Evolutionary conservation across 2,113 vertebrate genomes (phyloP).

Genomic region (Myodes glareolus): DNA sequence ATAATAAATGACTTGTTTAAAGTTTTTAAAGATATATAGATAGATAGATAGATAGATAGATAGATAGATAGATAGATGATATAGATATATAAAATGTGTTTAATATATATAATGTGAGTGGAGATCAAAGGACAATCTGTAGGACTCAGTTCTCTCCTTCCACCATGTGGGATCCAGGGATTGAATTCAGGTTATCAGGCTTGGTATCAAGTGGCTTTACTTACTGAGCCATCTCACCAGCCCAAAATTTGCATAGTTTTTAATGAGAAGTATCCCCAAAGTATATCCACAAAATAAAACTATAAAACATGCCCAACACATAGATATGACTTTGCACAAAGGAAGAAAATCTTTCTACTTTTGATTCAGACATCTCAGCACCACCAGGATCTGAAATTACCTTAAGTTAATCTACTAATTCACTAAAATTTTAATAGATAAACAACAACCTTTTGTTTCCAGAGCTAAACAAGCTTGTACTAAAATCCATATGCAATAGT

Average conservation of each 20-base stretch:
- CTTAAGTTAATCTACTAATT: not conserved
- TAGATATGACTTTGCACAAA: not conserved
- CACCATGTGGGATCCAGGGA: not conserved
- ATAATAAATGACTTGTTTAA: constrained; percentile 5
- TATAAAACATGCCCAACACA: not conserved
- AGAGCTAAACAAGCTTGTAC: not conserved
- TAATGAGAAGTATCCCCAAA: constrained; percentile 3
- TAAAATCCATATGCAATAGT: not conserved
- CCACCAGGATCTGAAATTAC: not conserved
- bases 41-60: too few species aligned
- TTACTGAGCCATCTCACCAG: not conserved
- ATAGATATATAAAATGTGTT: too few species aligned
- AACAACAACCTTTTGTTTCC: not conserved
- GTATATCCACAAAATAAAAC: constrained; percentile 1
- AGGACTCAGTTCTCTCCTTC: not conserved
- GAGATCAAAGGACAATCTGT: not conserved
- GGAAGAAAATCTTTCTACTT: not conserved
- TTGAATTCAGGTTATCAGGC: not conserved
- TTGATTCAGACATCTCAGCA: not conserved
- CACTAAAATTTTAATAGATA: constrained; percentile 9
- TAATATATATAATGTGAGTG: not conserved
- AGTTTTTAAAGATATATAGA: not conserved
- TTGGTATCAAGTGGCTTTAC: not conserved
- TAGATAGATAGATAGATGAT: too few species aligned
- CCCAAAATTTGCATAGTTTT: not conserved